phyloP scores from a whole-genome alignment of 2,113 vertebrate species.

The Mola mola region DNA sequence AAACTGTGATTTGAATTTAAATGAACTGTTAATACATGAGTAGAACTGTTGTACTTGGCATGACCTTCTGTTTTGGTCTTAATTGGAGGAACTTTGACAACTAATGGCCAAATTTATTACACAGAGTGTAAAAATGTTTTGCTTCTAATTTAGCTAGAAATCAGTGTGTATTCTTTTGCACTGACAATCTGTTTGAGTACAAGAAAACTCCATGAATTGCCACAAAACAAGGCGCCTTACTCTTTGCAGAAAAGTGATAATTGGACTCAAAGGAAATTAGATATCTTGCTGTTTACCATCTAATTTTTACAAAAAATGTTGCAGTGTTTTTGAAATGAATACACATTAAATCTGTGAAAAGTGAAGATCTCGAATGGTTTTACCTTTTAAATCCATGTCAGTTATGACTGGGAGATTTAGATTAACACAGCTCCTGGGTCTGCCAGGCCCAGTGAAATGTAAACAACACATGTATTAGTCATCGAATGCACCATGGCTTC shows the following conservation, averaged over 20 bases:
- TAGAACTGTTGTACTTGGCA: slow-evolving; percentile 28
- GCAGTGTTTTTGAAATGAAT: slow-evolving; percentile 6
- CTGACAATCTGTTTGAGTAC: neutral
- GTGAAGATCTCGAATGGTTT: slow-evolving; percentile 1
- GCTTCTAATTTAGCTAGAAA: slow-evolving; percentile 28
- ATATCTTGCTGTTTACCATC: too few relatives aligned
- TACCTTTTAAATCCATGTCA: neutral
- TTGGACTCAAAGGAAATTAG: too few relatives aligned
- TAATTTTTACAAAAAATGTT: too few relatives aligned
- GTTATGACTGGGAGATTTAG: slow-evolving; percentile 16
- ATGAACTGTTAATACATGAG: slow-evolving; percentile 38
- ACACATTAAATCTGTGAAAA: slow-evolving; percentile 2
- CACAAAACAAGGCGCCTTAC: slow-evolving; percentile 5
- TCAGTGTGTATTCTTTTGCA: neutral
- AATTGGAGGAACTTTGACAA: slow-evolving; percentile 60
- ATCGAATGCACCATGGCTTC: slow-evolving; percentile 28
- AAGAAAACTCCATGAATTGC: slow-evolving; percentile 9
- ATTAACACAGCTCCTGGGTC: slow-evolving; percentile 13
- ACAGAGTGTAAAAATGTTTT: slow-evolving; percentile 31
- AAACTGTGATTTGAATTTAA: slow-evolving; percentile 57
- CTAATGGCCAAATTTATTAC: slow-evolving; percentile 28
- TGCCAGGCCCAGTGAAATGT: slow-evolving; percentile 25
- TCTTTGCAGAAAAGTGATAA: slow-evolving; percentile 19
- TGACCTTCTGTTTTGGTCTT: slow-evolving; percentile 66
- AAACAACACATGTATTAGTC: slow-evolving; percentile 26